Conservation (phyloP, 2,113 vertebrate genomes). For the Nasalis larvatus region DNA sequence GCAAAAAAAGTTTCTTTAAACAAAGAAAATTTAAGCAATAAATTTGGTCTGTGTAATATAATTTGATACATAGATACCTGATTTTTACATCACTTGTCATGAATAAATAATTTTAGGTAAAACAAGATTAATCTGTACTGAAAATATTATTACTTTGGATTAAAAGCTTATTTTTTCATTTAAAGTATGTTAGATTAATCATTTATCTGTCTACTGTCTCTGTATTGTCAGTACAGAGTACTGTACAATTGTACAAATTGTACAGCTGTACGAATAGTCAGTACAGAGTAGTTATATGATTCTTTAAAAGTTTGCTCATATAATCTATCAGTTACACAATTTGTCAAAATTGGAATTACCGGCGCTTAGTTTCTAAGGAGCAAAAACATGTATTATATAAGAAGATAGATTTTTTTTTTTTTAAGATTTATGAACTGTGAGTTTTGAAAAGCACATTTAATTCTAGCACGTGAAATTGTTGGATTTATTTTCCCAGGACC, state of each 20-base stretch:
- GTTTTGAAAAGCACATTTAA: conserved; percentile 21
- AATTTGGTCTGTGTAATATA: neutral
- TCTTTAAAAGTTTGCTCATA: neutral
- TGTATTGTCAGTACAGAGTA: neutral
- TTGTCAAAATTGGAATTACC: conserved; percentile 32
- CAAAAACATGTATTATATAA: neutral
- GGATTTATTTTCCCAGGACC: conserved; percentile 87
- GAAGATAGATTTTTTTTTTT: neutral
- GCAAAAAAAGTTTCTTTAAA: neutral
- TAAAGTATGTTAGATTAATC: neutral
- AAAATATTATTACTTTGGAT: conserved; percentile 13
- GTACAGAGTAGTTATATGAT: neutral
- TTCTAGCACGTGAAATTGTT: neutral
- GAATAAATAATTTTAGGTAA: conserved; percentile 40
- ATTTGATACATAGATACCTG: neutral
- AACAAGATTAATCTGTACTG: neutral
- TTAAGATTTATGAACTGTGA: neutral
- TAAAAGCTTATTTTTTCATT: neutral
- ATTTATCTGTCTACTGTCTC: neutral
- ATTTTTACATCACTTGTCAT: neutral
- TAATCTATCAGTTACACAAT: neutral
- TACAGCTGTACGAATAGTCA: too few relatives aligned
- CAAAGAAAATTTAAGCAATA: neutral
- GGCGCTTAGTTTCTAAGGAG: conserved; percentile 7
- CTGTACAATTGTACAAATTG: too few relatives aligned